Evolutionary conservation across 2,113 vertebrate species (phyloP), one percentile per base, ranked within the genome.

Genomic region (Pelvicachromis taeniatus): DNA sequence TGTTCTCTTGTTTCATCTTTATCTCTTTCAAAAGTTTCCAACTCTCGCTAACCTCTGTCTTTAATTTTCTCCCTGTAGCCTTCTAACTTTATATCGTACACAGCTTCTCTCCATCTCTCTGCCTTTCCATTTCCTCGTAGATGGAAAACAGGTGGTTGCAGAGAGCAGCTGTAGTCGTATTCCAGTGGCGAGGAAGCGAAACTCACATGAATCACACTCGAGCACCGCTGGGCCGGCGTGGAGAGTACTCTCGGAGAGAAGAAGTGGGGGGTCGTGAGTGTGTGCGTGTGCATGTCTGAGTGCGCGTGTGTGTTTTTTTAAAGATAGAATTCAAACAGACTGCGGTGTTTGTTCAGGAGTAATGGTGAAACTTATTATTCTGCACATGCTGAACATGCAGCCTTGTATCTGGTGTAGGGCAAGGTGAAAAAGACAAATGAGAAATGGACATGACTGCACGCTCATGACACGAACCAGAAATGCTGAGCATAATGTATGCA

Each of bases 81-180:
- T 84, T 9, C 40, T 48, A 23, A 80, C 58, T 84, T 87, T 26
- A 6, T 42, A 7, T 42, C 5, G 4, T 11, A 31, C 50, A 82
- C 63, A 14, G 1, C 53, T 53, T 78, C 63, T 77, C 52, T 53
- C 70, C 42, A 12, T 38, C 3, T 21, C 3, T 45, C 50, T 68
- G 23, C 12, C 19, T 68, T 56, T 63, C 26, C 26, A 10, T 42
- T 33, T 81, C 63, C 50, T 90, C 73, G 4, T 54, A 11, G 78
- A 38, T 59, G 53, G 85, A 85, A 80, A 90, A 85, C 89, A 88
- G 90, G 85, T 86, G 83, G 68, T 87, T 77, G 63, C 59, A 21
- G 65, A 59, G 77, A 79, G 78, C 10, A 83, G 50, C 12, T 45
- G 11, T 6, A 17, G 65, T 78, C 21, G 7, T 73, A 52, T 77